A percentile compares a stretch with the other conserved stretches of the same genome.
Evolutionary conservation across 2,113 vertebrate species (phyloP).

Genomic region (Myiopsitta monachus): DNA sequence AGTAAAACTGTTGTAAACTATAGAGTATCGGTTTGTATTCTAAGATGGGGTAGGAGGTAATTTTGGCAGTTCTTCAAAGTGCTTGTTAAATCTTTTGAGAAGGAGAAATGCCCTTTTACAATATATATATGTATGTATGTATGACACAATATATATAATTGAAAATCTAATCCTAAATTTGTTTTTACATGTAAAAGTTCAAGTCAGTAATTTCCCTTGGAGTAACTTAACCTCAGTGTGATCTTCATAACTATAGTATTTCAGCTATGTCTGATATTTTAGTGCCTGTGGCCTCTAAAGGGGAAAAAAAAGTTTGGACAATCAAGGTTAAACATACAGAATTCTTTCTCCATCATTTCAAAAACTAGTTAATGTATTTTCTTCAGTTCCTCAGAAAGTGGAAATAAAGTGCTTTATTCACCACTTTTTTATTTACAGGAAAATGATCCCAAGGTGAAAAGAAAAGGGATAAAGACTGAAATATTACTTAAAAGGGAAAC

Average conservation of each 20-base stretch:
- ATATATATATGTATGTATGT: not conserved
- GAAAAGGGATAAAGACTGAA: not conserved
- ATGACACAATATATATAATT: not conserved
- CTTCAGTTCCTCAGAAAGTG: not conserved
- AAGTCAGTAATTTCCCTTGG: not conserved
- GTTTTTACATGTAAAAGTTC: not conserved
- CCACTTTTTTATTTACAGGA: not conserved
- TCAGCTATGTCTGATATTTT: not conserved
- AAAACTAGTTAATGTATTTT: not conserved
- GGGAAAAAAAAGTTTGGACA: not conserved
- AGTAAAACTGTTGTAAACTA: constrained; percentile 14
- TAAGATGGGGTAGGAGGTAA: not conserved
- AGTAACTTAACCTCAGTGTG: not conserved
- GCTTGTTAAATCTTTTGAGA: not conserved
- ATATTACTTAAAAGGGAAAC: not conserved
- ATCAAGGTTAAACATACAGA: not conserved
- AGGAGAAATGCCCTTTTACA: not conserved
- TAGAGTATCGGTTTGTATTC: constrained; percentile 16
- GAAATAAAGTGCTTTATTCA: not conserved
- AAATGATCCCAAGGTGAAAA: not conserved
- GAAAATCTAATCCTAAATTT: not conserved
- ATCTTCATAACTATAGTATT: not conserved
- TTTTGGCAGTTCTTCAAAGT: not conserved
- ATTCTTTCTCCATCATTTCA: not conserved
- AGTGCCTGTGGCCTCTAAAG: not conserved